Evolutionary conservation across 2,113 vertebrate species (phyloP).

Genomic region (Ictidomys tridecemlineatus): DNA sequence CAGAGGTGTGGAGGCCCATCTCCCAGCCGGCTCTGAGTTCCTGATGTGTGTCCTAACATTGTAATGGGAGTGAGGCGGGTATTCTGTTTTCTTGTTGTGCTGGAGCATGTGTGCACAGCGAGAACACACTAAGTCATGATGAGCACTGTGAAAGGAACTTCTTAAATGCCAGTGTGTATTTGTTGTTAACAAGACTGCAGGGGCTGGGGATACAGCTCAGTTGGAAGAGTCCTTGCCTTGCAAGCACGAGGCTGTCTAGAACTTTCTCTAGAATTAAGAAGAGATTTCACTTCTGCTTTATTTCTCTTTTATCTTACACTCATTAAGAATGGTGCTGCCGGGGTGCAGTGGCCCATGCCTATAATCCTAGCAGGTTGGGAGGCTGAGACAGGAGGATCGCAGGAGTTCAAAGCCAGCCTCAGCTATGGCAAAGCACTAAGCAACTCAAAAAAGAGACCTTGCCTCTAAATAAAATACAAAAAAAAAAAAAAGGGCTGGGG

Average conservation of each 20-base stretch:
- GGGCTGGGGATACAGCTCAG: too few relatives aligned
- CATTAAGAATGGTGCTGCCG: too few relatives aligned
- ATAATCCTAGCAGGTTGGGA: too few relatives aligned
- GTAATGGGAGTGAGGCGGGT: too few relatives aligned
- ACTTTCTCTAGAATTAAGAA: neutral
- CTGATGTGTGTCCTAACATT: neutral
- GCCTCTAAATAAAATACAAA: too few relatives aligned
- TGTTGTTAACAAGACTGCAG: neutral
- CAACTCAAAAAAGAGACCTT: too few relatives aligned
- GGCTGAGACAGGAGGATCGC: too few relatives aligned
- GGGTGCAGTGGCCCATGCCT: too few relatives aligned
- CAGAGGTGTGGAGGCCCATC: neutral
- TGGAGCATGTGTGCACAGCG: neutral
- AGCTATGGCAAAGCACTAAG: too few relatives aligned
- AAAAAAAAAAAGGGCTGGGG: too few relatives aligned
- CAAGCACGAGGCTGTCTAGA: neutral
- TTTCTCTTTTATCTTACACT: neutral
- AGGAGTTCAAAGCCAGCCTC: too few relatives aligned
- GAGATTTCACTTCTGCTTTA: neutral
- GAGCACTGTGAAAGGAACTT: neutral
- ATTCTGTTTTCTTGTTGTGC: neutral
- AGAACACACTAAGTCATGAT: accelerated
- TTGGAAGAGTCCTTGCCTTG: too few relatives aligned
- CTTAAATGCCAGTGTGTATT: neutral
- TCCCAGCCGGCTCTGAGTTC: neutral